Percentiles rank a stretch among this genome's conserved stretches.
These are phyloP conservation scores for Oryctes rhinoceros DNA, from an alignment of 1,140 invertebrate genomes.

Conservation along the genomic window DNA sequence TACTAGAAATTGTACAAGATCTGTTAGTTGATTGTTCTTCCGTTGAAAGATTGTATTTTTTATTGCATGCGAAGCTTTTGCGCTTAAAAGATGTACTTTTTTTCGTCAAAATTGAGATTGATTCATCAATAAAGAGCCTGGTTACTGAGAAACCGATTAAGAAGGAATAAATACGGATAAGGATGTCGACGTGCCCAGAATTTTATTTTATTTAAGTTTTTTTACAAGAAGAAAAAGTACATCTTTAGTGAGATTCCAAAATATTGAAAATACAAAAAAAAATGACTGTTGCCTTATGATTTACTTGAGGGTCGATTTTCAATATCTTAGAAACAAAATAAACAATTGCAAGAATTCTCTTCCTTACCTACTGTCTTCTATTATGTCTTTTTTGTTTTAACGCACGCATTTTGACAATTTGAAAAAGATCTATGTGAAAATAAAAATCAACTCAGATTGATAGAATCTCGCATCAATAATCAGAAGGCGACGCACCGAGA, in stretches of 20 bases:
- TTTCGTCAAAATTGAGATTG: not conserved
- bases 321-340: not conserved
- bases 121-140: not conserved
- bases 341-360: not conserved
- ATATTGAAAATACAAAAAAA: not conserved
- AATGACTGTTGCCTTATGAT: too few species aligned
- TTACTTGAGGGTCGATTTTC: not conserved
- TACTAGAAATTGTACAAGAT: conserved; percentile 70
- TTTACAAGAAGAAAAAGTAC: not conserved
- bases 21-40: conserved; percentile 7
- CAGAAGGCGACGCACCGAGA: too few species aligned
- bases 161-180: too few species aligned
- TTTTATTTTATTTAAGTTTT: too few species aligned
- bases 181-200: too few species aligned
- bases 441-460: too few species aligned
- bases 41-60: not conserved
- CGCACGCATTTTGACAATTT: too few species aligned
- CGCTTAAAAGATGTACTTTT: not conserved
- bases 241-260: not conserved
- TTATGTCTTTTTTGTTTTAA: too few species aligned
- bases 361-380: not conserved
- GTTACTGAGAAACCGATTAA: too few species aligned
- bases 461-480: too few species aligned
- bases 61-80: conserved; percentile 22
- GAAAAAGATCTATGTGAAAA: too few species aligned